Percentiles rank a stretch among this genome's conserved stretches.
phyloP scores from a whole-genome alignment of 2,113 vertebrate species.

The Scophthalmus maximus region DNA sequence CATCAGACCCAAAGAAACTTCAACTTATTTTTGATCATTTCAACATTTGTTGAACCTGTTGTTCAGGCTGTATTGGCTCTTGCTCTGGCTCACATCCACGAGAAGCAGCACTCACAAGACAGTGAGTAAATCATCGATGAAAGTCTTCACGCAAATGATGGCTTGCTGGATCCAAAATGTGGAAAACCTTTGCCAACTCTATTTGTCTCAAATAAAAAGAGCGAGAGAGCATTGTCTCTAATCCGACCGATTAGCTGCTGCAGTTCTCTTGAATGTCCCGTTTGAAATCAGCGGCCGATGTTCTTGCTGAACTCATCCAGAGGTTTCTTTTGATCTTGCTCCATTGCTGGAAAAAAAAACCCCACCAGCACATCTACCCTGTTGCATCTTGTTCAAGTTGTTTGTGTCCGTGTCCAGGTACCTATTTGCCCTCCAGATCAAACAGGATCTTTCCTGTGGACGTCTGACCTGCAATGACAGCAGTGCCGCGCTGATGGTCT shows the following conservation, averaged over 20 bases:
- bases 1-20: too few species aligned
- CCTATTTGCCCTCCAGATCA: slow-evolving; percentile 97
- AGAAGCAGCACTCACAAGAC: background rate
- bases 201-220: background rate
- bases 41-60: background rate
- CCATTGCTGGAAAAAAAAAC: background rate
- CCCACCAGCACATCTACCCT: background rate
- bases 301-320: background rate
- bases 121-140: slow-evolving; percentile 15
- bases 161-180: slow-evolving; percentile 3
- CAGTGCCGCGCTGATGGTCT: slow-evolving; percentile 93
- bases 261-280: background rate
- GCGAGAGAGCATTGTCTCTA: background rate
- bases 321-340: background rate
- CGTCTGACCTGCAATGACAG: slow-evolving; percentile 92
- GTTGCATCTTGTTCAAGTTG: background rate
- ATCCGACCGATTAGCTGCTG: background rate
- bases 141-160: background rate
- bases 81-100: slow-evolving; percentile 1
- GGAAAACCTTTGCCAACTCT: background rate
- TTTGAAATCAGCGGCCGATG: background rate
- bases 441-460: slow-evolving; percentile 93
- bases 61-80: background rate
- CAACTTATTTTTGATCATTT: background rate
- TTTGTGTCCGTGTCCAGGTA: slow-evolving; percentile 85